Evolutionary conservation across 2,113 vertebrate species (phyloP).

Genomic region (Hydrolagus affinis): DNA sequence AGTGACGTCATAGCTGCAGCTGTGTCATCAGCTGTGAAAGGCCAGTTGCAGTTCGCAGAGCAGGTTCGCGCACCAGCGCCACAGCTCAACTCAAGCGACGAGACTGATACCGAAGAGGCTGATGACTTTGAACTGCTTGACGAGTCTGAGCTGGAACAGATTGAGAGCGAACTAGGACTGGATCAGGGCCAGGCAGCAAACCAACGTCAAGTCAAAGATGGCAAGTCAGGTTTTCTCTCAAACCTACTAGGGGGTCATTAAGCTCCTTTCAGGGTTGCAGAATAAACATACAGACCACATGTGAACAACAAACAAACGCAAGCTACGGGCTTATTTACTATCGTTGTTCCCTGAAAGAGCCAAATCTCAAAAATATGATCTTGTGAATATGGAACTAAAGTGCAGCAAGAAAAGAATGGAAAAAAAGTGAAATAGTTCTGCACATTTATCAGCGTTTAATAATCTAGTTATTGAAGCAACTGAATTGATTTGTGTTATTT

Average conservation of each 20-base stretch:
- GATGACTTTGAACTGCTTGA: conserved; percentile 97
- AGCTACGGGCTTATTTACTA: conserved; percentile 14
- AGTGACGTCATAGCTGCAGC: conserved; percentile 68
- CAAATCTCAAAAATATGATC: conserved; percentile 19
- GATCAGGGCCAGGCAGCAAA: conserved; percentile 51
- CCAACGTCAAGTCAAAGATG: conserved; percentile 45
- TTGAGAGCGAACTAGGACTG: conserved; percentile 79
- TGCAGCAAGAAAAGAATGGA: conserved; percentile 15
- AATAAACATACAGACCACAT: conserved; percentile 23
- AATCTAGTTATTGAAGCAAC: conserved; percentile 31
- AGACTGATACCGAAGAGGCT: conserved; percentile 82
- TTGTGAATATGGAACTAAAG: conserved; percentile 12
- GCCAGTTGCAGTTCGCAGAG: conserved; percentile 59
- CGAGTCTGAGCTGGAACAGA: conserved; percentile 91
- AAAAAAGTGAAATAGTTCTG: conserved; percentile 16
- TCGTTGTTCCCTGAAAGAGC: conserved; percentile 16
- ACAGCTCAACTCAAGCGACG: conserved; percentile 55
- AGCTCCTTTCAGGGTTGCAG: conserved; percentile 35
- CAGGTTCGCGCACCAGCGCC: conserved; percentile 42
- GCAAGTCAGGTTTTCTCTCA: conserved; percentile 76
- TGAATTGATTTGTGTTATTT: conserved; percentile 25
- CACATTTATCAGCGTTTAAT: conserved; percentile 22
- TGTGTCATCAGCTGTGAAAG: conserved; percentile 75
- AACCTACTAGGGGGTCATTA: conserved; percentile 82
- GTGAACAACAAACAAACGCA: conserved; percentile 25